phyloP scores from a whole-genome alignment of 2,113 vertebrate genomes.

The Phaethornis superciliosus region DNA sequence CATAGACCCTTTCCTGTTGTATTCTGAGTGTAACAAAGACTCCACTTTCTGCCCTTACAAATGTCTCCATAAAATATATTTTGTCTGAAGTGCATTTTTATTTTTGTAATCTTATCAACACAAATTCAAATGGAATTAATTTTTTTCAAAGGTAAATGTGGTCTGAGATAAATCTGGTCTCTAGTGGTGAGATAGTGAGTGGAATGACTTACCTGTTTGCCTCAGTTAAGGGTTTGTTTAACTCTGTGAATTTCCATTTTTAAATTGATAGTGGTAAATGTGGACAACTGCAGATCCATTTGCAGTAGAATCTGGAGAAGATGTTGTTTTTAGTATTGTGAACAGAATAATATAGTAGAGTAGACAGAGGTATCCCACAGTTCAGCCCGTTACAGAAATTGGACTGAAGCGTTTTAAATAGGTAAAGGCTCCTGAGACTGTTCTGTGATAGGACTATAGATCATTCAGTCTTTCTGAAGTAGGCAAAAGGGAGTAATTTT shows the following conservation, averaged over 20 bases:
- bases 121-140: neutral
- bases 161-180: no score
- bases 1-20: neutral
- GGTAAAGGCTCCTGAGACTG: neutral
- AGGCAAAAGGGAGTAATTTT: neutral
- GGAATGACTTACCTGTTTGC: neutral
- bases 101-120: neutral
- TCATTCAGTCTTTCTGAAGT: neutral
- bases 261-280: neutral
- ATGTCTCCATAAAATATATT: neutral
- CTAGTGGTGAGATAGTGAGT: neutral
- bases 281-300: neutral
- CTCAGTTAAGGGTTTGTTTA: neutral
- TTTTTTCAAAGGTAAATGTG: neutral
- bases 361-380: neutral
- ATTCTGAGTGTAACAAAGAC: neutral
- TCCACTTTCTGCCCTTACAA: neutral
- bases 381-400: neutral
- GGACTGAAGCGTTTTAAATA: neutral
- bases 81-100: neutral
- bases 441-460: neutral
- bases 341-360: neutral
- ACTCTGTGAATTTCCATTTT: neutral
- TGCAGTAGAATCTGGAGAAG: neutral
- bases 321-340: neutral